A percentile compares a stretch with the other conserved stretches of the same genome.
These are phyloP conservation scores for Zaprionus taronus DNA, from an alignment of 1,140 invertebrate species.

Conservation along the genomic window DNA sequence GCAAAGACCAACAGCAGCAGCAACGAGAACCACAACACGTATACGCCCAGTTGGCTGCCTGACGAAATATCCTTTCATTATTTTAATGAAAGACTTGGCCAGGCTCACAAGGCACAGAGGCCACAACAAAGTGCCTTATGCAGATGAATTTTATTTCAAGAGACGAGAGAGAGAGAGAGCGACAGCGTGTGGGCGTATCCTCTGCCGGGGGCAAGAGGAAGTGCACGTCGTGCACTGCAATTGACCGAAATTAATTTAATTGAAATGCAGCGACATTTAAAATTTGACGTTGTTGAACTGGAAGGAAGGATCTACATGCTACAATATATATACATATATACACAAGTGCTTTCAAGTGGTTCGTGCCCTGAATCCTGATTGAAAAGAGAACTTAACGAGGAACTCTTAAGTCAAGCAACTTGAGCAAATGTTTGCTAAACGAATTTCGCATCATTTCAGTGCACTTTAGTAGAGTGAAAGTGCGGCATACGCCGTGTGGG, in stretches of 20 bases:
- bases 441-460: conserved; percentile 13
- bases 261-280: conserved; percentile 13
- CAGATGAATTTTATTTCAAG: conserved; percentile 65
- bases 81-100: conserved; percentile 67
- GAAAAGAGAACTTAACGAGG: neutral
- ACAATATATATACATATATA: neutral
- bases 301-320: neutral
- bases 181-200: neutral
- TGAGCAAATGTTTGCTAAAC: neutral
- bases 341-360: neutral
- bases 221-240: conserved; percentile 14
- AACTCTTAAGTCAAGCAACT: neutral
- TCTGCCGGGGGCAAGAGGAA: neutral
- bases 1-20: neutral
- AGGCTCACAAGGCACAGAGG: conserved; percentile 5
- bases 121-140: conserved; percentile 23
- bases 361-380: neutral
- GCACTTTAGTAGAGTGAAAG: conserved; percentile 41
- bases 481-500: conserved; percentile 32
- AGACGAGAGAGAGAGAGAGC: conserved; percentile 1
- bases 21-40: conserved; percentile 8
- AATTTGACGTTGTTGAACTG: neutral
- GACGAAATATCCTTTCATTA: conserved; percentile 68
- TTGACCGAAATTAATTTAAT: conserved; percentile 28
- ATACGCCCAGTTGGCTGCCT: conserved; percentile 25